Percentiles rank a stretch among this genome's conserved stretches.
Conservation (phyloP, 2,797 vertebrate genomes). For the Propithecus deckenii region DNA sequence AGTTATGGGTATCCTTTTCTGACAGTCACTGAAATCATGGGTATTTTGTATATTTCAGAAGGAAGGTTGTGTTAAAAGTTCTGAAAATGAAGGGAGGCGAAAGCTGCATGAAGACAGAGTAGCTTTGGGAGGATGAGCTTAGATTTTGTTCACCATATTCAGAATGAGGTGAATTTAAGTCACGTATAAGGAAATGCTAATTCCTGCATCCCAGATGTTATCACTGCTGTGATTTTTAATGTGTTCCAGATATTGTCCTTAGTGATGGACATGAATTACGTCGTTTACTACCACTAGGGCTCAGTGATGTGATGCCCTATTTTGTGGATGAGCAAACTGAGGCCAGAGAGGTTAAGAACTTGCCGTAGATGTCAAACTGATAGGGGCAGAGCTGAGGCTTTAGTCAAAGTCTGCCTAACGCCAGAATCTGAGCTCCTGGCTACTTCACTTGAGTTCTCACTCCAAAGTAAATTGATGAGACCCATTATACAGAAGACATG, state of each 20-base stretch:
- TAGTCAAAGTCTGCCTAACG: not conserved
- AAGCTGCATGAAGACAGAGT: not conserved
- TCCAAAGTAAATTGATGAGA: not conserved
- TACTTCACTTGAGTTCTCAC: not conserved
- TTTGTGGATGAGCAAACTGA: not conserved
- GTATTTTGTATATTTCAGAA: not conserved
- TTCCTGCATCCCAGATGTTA: not conserved
- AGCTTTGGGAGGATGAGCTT: not conserved
- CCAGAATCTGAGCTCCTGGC: not conserved
- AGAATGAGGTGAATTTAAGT: not conserved
- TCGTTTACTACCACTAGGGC: not conserved
- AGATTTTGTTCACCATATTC: not conserved
- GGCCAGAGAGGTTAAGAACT: not conserved
- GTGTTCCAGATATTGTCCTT: not conserved
- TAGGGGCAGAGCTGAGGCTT: not conserved
- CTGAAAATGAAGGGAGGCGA: not conserved
- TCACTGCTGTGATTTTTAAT: not conserved
- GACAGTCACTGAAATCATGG: not conserved
- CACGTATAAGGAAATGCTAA: not conserved
- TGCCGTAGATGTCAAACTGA: not conserved
- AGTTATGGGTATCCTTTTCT: not conserved
- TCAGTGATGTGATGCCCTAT: not conserved
- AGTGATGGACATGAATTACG: not conserved
- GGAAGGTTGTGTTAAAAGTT: not conserved
- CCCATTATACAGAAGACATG: not conserved